phyloP scores from a whole-genome alignment of 2,888 invertebrate genomes.

The Leptinotarsa juncta region DNA sequence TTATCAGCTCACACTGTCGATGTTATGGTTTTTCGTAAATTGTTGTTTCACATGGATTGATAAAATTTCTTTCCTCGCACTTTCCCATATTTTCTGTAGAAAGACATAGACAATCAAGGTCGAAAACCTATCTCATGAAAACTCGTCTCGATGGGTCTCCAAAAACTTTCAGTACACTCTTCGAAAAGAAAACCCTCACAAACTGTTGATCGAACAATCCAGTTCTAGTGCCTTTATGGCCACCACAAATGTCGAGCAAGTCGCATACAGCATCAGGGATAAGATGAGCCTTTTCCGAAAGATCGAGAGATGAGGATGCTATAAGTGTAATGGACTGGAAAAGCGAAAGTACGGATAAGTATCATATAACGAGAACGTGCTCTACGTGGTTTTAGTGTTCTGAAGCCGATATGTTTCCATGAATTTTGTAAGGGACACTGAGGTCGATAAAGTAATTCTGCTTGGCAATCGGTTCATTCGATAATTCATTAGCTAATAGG shows the following conservation, averaged over 20 bases:
- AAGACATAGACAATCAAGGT: too few species aligned
- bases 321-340: slow-evolving; percentile 16
- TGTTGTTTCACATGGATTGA: too few species aligned
- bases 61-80: too few species aligned
- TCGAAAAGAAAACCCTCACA: background rate
- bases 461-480: background rate
- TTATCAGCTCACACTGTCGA: too few species aligned
- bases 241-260: background rate
- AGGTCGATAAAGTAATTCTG: background rate
- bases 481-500: background rate
- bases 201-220: background rate
- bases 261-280: slow-evolving; percentile 2
- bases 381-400: slow-evolving; percentile 1
- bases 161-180: background rate
- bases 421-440: background rate
- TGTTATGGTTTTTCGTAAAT: too few species aligned
- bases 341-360: slow-evolving; percentile 24
- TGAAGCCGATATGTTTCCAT: background rate
- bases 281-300: slow-evolving; percentile 4
- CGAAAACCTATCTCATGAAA: too few species aligned
- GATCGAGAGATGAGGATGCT: slow-evolving; percentile 15
- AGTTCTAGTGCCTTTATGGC: background rate
- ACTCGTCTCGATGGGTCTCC: too few species aligned
- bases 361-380: slow-evolving; percentile 26
- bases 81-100: too few species aligned